Evolutionary conservation across 2,888 invertebrate genomes (phyloP), one percentile per base, ranked within the genome.

Genomic region (Trichopoda pennipes): DNA sequence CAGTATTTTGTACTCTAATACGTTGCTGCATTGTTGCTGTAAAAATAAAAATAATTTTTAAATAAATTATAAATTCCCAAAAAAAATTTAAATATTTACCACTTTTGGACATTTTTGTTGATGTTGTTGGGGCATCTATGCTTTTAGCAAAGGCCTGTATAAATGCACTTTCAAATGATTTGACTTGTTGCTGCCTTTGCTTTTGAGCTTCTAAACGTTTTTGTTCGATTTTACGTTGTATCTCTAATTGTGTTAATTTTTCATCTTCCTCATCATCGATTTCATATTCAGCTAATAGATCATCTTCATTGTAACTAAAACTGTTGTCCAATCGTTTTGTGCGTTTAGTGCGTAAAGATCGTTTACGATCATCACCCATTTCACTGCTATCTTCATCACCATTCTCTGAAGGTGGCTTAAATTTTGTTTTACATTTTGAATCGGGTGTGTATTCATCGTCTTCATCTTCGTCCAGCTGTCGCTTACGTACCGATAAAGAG

Each of bases 271-370:
- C 84, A 28, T 86, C 86, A n/a, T 85, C 85, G 28, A 86, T 85
- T 53, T 85, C 85, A n/a, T 86, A 85, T 38, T 84, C 85, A 17
- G 87, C 87, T 21, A 84, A 81, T 32, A 84, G 78, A 32, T 86
- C 85, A 38, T 86, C 87, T 77, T 86, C 86, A 60, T 87, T 86
- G 42, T 87, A 87, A n/a, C 85, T 85, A 56, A 86, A 86, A 6
- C 85, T 87, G 60, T 86, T 84, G 72, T 87, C 87, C 17, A 85
- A 82, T 19, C 87, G 85, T 32, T 86, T 86, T 28, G 85, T 85
- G 14, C 86, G 86, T 61, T 86, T 87, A 10, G 85, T 85, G 1
- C 87, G 87, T 44, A 87, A 72, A 0, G 87, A 86, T 19, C 85
- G 85, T 35, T 87, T 86, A 1, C 86, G 84, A 68, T 85, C 86